phyloP scores from a whole-genome alignment of 2,888 invertebrate genomes.

The Orthosia cruda region DNA sequence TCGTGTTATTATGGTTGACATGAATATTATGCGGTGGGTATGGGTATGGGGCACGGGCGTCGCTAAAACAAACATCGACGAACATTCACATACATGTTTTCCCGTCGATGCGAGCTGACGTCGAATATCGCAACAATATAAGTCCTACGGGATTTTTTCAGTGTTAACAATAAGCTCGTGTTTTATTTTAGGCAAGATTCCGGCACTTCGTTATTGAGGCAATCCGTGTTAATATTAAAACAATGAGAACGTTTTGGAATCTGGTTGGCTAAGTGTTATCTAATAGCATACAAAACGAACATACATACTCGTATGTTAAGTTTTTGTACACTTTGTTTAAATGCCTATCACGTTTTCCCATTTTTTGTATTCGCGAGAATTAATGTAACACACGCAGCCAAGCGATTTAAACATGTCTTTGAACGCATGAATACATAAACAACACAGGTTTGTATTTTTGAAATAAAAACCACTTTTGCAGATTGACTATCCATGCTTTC shows the following conservation, averaged over 20 bases:
- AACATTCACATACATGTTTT: slow-evolving; percentile 50
- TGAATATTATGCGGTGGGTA: slow-evolving; percentile 53
- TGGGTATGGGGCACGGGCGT: no score
- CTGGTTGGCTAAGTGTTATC: neutral
- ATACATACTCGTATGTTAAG: neutral
- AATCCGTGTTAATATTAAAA: slow-evolving; percentile 63
- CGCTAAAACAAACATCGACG: slow-evolving; percentile 52
- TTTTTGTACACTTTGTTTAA: neutral
- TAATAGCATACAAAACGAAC: neutral
- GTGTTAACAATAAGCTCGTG: slow-evolving; percentile 76
- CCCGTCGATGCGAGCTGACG: slow-evolving; percentile 64
- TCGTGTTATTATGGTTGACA: slow-evolving; percentile 60
- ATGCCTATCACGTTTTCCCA: neutral
- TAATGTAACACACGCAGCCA: slow-evolving; percentile 10
- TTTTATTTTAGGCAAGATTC: slow-evolving; percentile 76
- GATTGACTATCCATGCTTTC: slow-evolving; percentile 33
- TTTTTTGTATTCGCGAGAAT: slow-evolving; percentile 3
- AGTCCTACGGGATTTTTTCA: slow-evolving; percentile 77
- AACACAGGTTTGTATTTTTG: slow-evolving; percentile 19
- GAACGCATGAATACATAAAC: slow-evolving; percentile 12
- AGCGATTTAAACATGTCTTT: slow-evolving; percentile 14
- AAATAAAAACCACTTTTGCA: slow-evolving; percentile 43
- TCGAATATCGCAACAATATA: slow-evolving; percentile 73
- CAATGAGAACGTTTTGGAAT: slow-evolving; percentile 12
- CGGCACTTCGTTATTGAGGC: slow-evolving; percentile 63